Evolutionary conservation across 2,888 invertebrate species (phyloP), one percentile per base, ranked within the genome.

Genomic region (Archips crataeganus): DNA sequence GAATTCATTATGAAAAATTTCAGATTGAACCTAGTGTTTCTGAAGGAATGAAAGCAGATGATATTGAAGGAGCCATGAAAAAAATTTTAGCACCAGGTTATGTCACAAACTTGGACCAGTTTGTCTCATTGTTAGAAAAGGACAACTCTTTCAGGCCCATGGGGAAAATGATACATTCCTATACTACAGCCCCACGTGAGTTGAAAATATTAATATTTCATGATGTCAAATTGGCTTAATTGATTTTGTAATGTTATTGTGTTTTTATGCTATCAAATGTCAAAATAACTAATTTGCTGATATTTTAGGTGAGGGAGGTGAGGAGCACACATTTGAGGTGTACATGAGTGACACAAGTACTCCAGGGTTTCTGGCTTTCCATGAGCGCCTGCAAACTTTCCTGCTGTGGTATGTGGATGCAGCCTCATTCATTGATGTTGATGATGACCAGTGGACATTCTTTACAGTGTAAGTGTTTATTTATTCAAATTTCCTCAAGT

Each of bases 401-500:
- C 95, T 99, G 10, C 92, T 99, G 75, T 99, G 98, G 97, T 99
- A 97, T 90, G 98, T 99, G 79, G 99, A 99, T 95, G 99, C 98
- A 13, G 99, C 99, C 0, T 98, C 98, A 49, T 99, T 97, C 84
- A 98, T 99, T 79, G 99, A 99, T 90, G 95, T 97, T 3, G 97
- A 98, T 87, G 99, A 99, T 94, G 96, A 97, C 13, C 96, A 97
- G 80, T 99, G 99, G 99, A 96, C 96, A 71, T 98, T 97, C 85
- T 98, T 98, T 85, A 96, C 97, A 79, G 95, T 97, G 97, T 97
- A 92, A 95, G 96, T 93, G 78, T 79, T 60, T 71, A 68, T 42
- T 67, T 39, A n/a, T 47, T 11, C 9, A 11, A 49, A n/a, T 45
- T 45, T 2, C 11, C 11, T 45, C 11, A 11, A 45, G 3, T 10